phyloP scores from a whole-genome alignment of 2,888 invertebrate genomes.

The Tillus elongatus region DNA sequence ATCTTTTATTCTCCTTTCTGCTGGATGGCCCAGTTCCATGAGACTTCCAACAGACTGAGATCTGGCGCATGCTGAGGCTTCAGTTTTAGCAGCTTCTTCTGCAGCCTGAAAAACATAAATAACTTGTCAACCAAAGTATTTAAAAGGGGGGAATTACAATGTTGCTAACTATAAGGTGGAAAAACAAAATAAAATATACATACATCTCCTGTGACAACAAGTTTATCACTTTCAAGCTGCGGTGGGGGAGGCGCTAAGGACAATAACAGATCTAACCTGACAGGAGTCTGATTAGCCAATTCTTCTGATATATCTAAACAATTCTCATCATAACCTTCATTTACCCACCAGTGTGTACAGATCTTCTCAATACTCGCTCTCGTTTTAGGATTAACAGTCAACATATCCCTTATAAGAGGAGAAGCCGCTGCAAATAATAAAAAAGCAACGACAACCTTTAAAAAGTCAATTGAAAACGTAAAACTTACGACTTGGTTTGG shows the following conservation, averaged over 20 bases:
- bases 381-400: constrained; percentile 82
- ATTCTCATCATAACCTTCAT: constrained; percentile 69
- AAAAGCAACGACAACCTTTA: not conserved
- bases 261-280: constrained; percentile 75
- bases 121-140: too few species aligned
- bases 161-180: too few species aligned
- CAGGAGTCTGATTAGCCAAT: constrained; percentile 83
- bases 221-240: constrained; percentile 60
- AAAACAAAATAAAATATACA: constrained; percentile 18
- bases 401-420: constrained; percentile 85
- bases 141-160: too few species aligned
- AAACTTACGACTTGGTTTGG: constrained; percentile 76
- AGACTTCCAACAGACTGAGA: constrained; percentile 64
- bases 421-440: constrained; percentile 64
- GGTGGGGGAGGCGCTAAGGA: constrained; percentile 77
- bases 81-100: constrained; percentile 35
- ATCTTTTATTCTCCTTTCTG: constrained; percentile 65
- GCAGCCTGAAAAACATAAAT: constrained; percentile 24
- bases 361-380: constrained; percentile 91
- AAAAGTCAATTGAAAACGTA: not conserved
- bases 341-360: constrained; percentile 96
- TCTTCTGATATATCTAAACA: constrained; percentile 81
- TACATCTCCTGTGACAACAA: constrained; percentile 55
- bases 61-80: constrained; percentile 39
- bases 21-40: constrained; percentile 61